Evolutionary conservation across 2,113 vertebrate species (phyloP).

Genomic region (Nesoenas mayeri): DNA sequence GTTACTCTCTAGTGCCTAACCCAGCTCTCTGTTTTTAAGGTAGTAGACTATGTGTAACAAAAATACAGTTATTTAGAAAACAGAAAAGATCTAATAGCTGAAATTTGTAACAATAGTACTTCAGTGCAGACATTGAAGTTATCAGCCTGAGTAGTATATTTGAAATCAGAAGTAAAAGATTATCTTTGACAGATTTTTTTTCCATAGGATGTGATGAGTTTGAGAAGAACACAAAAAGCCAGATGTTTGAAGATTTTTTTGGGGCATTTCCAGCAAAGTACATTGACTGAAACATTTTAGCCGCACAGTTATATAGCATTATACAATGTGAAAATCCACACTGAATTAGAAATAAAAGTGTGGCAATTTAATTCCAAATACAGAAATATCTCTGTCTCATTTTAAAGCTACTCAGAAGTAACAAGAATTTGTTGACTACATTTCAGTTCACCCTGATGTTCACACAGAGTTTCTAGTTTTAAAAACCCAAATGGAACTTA

Average conservation of each 20-base stretch:
- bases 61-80: not conserved
- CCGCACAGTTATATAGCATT: not conserved
- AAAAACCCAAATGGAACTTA: not conserved
- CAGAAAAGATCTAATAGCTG: not conserved
- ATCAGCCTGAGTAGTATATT: not conserved
- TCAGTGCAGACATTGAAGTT: not conserved
- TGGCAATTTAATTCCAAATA: not conserved
- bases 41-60: not conserved
- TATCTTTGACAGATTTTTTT: not conserved
- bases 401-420: not conserved
- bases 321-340: not conserved
- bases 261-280: not conserved
- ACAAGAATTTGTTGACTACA: not conserved
- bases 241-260: not conserved
- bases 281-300: not conserved
- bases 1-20: not conserved
- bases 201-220: not conserved
- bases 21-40: not conserved
- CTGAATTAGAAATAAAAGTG: not conserved
- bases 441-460: not conserved
- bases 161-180: not conserved
- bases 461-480: not conserved
- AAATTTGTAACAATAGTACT: not conserved
- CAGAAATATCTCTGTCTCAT: not conserved
- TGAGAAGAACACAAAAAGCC: not conserved